Evolutionary conservation across 1,140 invertebrate genomes (phyloP).

Genomic region (Myzus persicae): DNA sequence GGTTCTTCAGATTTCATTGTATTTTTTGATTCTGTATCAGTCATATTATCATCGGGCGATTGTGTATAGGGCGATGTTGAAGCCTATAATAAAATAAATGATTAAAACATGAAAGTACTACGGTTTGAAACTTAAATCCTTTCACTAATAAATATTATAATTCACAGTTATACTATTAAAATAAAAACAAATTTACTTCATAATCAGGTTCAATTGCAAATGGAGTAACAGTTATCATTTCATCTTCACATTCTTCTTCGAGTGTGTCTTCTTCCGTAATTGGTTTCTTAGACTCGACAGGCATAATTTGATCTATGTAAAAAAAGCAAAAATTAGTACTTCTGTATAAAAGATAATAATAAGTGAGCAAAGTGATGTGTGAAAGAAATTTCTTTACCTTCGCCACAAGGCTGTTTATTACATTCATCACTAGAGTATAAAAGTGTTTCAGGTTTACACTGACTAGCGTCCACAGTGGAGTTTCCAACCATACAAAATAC

Average conservation of each 20-base stretch:
- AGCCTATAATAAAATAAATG: background rate
- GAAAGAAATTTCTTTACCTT: conserved; percentile 66
- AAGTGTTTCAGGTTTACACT: conserved; percentile 74
- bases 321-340: conserved; percentile 41
- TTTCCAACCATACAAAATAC: conserved; percentile 83
- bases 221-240: conserved; percentile 62
- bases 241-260: conserved; percentile 67
- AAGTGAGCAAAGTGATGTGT: background rate
- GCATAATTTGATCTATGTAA: conserved; percentile 72
- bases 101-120: background rate
- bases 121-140: background rate
- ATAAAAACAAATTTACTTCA: conserved; percentile 28
- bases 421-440: conserved; percentile 76
- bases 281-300: conserved; percentile 70
- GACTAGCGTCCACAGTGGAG: conserved; percentile 67
- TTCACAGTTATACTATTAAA: background rate
- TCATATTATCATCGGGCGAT: background rate
- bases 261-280: conserved; percentile 66
- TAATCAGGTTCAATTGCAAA: conserved; percentile 52
- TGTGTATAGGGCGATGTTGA: conserved; percentile 61
- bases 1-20: background rate
- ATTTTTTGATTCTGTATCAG: background rate
- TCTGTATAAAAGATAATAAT: background rate
- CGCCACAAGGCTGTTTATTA: conserved; percentile 75
- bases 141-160: background rate